Base-by-base conservation (phyloP, 1,140 invertebrate species). In the Drosophila kohkoa region DNA sequence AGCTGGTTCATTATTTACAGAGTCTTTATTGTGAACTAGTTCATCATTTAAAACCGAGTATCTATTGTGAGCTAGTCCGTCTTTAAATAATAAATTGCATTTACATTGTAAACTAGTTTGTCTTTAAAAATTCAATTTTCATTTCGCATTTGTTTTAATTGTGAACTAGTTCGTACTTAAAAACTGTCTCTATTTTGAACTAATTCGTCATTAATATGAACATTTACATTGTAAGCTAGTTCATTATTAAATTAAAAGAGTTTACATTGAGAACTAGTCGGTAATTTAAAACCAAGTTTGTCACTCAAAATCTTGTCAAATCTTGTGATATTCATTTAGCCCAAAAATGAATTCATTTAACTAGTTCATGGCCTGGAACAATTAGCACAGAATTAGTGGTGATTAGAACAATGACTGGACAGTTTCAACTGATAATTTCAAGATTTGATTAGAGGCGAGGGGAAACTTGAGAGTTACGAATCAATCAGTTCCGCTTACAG, bases 401-500 rank as follows among this genome's bases (percentile, higher is more conserved):
- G 45, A 62, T 63, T 63, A 63, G 16, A n/a, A 7, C 28, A 7
- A 49, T 49, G 28, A 48, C 28, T 46, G 16, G 46, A 49, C 45
- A 20, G 45, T 35, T 49, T 16, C 1, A 41, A 52, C 60, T 28
- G 60, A 13, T 1, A 5, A 32, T 15, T 41, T 38, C 62, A 8
- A 49, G 49, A 28, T 64, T 13, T 13, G 20, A 52, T 13, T 43
- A 43, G 41, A 13, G n/a, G 8, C 7, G 38, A 32, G 32, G 32
- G 32, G 38, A 41, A 11, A 41, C 8, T 41, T 41, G 8, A 41
- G 38, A 41, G 38, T 41, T 10, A 10, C 38, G 10, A n/a, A 41
- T 63, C 45, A 28, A 49, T 45, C 38, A 66, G 35, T 54, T 54
- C 30, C 48, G 48, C 62, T 65, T 64, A 38, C 30, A 63, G 2